Evolutionary conservation across 37 sponge, comb jelly and placozoan species (phyloP), one percentile per base, ranked within the genome.

Genomic region (Petrosia ficiformis): DNA sequence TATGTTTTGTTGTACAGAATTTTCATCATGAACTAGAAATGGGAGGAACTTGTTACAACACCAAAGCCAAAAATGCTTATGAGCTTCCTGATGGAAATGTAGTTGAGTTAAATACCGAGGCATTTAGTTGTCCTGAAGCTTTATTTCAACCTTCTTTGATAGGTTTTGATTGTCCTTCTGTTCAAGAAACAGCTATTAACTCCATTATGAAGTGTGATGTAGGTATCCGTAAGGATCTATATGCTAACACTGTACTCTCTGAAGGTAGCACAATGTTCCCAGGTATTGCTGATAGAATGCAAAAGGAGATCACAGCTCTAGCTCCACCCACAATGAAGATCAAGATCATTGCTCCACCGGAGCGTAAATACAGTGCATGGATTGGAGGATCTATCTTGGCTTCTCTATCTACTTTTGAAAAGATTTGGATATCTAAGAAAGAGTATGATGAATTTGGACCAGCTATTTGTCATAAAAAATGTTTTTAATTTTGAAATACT

Each of bases 131-230:
- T 86, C 90, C 92, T 31, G 92, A 89, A 86, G 92, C 86, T 42
- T 84, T 95, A 36, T 91, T 91, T 86, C 87, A 95, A 70, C 92
- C 92, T 44, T 84, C 83, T 81, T 89, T 92, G 83, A 59, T 91
- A 67, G 97, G 98, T 21, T 94, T 94, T 93, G 98, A 97, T 70
- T 94, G 90, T 70, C 92, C 98, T 39, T 95, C 95, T 67, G 93
- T 97, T 91, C 98, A 97, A 80, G 99, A 98, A 82, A 93, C 96
- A 43, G 57, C 59, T 67, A 95, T 95, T 89, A 95, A 95, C 89
- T 98, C 99, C 68, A 95, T 98, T 94, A 98, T 95, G 99, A 98
- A 98, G 88, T 98, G 99, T 72, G 99, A 98, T 64, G 99, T 95
- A 14, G 96, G 93, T 89, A 98, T 98, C 87, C 77, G 99, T 68